Evolutionary conservation across 1,140 invertebrate species (phyloP).

Genomic region (Drosophila ambigua): DNA sequence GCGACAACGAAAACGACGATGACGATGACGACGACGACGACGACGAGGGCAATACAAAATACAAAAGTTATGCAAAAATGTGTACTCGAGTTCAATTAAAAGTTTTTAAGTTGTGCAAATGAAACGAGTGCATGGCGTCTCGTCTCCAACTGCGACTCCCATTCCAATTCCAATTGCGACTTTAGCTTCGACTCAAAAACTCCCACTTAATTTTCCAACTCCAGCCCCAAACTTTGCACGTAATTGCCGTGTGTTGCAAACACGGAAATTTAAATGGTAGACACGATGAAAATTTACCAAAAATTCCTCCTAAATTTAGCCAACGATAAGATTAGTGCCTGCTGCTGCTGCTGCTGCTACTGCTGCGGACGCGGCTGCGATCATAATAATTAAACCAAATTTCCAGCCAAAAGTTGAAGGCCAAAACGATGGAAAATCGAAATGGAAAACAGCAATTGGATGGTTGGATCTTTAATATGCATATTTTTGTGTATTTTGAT

Average conservation of each 20-base stretch:
- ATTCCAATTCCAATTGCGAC: slow-evolving; percentile 28
- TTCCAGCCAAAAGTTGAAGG: slow-evolving; percentile 29
- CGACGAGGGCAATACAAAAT: slow-evolving; percentile 31
- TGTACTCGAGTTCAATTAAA: slow-evolving; percentile 66
- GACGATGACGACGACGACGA: slow-evolving; percentile 21
- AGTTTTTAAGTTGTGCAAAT: slow-evolving; percentile 67
- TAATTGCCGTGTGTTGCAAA: slow-evolving; percentile 46
- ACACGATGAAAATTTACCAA: slow-evolving; percentile 1
- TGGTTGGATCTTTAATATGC: background rate
- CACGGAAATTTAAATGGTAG: slow-evolving; percentile 25
- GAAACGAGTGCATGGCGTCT: slow-evolving; percentile 55
- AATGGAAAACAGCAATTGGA: slow-evolving; percentile 25
- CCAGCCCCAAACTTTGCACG: slow-evolving; percentile 19
- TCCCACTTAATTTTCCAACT: background rate
- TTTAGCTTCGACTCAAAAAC: slow-evolving; percentile 21
- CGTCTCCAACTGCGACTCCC: slow-evolving; percentile 17
- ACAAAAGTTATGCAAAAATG: slow-evolving; percentile 66
- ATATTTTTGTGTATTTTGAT: slow-evolving; percentile 41
- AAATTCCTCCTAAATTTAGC: slow-evolving; percentile 20
- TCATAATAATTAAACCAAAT: slow-evolving; percentile 47
- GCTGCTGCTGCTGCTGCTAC: background rate
- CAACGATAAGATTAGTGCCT: slow-evolving; percentile 43
- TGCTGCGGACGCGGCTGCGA: background rate
- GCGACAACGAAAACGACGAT: background rate
- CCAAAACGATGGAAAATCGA: slow-evolving; percentile 5